A percentile compares a stretch with the other conserved stretches of the same genome.
Evolutionary conservation across 2,888 invertebrate genomes (phyloP).

Genomic region (Clepsis dumicolana): DNA sequence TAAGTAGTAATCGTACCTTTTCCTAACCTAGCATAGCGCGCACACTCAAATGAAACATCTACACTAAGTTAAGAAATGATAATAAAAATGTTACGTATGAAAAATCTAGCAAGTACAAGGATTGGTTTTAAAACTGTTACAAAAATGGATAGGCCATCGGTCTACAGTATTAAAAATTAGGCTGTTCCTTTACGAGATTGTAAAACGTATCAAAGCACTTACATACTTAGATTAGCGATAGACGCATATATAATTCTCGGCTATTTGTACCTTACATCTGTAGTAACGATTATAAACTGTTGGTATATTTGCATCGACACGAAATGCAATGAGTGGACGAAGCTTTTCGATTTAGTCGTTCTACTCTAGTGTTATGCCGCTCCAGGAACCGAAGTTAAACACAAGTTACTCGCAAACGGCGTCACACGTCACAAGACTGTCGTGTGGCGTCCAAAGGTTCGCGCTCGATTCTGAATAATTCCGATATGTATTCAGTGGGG

Average conservation of each 20-base stretch:
- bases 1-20: not conserved
- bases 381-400: not conserved
- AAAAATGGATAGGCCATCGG: constrained; percentile 55
- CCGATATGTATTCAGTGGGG: constrained; percentile 65
- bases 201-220: constrained; percentile 59
- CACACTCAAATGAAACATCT: constrained; percentile 33
- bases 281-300: constrained; percentile 51
- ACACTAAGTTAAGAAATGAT: constrained; percentile 65
- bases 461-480: constrained; percentile 39
- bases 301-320: constrained; percentile 45
- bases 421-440: not conserved
- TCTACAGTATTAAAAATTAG: constrained; percentile 49
- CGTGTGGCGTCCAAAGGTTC: not conserved
- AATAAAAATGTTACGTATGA: constrained; percentile 75
- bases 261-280: constrained; percentile 73
- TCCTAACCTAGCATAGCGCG: constrained; percentile 16
- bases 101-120: constrained; percentile 65
- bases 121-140: constrained; percentile 48
- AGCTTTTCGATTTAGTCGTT: constrained; percentile 21
- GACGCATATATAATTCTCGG: constrained; percentile 63
- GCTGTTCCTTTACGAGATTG: constrained; percentile 48
- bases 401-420: not conserved
- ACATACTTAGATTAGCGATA: constrained; percentile 48
- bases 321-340: constrained; percentile 34
- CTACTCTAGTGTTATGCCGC: constrained; percentile 1